Base-by-base conservation (phyloP, 1,140 invertebrate genomes). In the Schlechtendalia chinensis region DNA sequence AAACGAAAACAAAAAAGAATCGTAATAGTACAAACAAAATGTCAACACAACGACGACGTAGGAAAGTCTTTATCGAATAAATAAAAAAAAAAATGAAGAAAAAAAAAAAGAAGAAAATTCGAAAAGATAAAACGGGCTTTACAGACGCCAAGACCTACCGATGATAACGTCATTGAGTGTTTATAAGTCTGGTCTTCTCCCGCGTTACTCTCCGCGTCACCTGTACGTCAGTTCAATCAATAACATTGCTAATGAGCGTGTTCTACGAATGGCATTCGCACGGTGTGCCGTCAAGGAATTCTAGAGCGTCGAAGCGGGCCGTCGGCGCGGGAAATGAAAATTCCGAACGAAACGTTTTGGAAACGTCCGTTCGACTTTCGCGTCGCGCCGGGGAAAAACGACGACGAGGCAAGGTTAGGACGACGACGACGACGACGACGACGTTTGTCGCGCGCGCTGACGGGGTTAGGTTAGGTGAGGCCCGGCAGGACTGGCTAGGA, bases 161-260 rank as follows among this genome's bases (percentile, higher is more conserved):
- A 81, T 79, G n/a, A 79, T 47, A 79, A 79, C 45, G 75, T 61
- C 56, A 79, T 61, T 79, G 75, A 79, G 50, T 63, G 75, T 79
- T 79, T 79, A 79, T 81, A 81, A 81, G 61, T 59, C 72, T 74
- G 59, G 54, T 77, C 72, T 81, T 81, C 72, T 81, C 81, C 79
- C 61, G 79, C 72, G 63, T 81, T 81, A 74, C 32, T 54, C 39
- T 69, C 59, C 47, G 56, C 45, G 72, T 56, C 56, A 75, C 71
- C 53, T 59, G 50, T 63, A 65, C 71, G 79, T 71, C 79, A 81
- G 61, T 71, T 56, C 79, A 67, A 71, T 71, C 61, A 81, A 81
- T 81, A 61, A 79, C 56, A 58, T 61, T 79, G 27, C 75, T 79
- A 79, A 29, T n/a, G n/a, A 72, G 47, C 53, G 12, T 22, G 22